Evolutionary conservation across 2,888 invertebrate species (phyloP).

Genomic region (Drosophila differens): DNA sequence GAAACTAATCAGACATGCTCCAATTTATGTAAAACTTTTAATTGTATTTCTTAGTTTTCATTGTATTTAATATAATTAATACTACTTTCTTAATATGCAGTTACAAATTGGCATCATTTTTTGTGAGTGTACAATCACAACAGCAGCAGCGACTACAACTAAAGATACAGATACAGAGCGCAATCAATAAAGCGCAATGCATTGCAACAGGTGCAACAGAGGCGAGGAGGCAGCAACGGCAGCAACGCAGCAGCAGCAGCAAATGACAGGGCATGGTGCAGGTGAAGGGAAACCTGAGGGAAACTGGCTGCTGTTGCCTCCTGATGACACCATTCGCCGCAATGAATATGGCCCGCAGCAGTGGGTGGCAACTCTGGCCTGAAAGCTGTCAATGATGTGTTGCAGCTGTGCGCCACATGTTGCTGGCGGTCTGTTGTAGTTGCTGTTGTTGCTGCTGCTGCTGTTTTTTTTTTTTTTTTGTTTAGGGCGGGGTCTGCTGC

Average conservation of each 20-base stretch:
- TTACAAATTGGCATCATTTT: neutral
- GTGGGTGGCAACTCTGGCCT: slow-evolving; percentile 78
- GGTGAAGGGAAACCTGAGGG: slow-evolving; percentile 60
- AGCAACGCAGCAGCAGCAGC: slow-evolving; percentile 6
- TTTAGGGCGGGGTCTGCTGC: slow-evolving; percentile 53
- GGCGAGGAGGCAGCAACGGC: slow-evolving; percentile 23
- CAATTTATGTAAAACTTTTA: neutral
- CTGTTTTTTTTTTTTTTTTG: neutral
- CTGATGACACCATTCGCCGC: slow-evolving; percentile 72
- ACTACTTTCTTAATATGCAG: neutral
- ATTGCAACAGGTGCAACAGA: slow-evolving; percentile 72
- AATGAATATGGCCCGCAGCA: slow-evolving; percentile 58
- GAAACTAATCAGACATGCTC: neutral
- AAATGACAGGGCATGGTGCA: slow-evolving; percentile 56
- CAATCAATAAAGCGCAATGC: slow-evolving; percentile 74
- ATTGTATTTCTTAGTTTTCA: neutral
- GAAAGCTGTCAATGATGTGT: slow-evolving; percentile 73
- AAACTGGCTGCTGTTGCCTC: slow-evolving; percentile 22
- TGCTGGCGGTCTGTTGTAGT: slow-evolving; percentile 44
- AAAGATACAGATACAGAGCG: slow-evolving; percentile 45
- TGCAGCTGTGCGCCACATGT: slow-evolving; percentile 81
- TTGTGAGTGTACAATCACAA: neutral
- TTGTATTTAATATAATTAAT: too few relatives aligned
- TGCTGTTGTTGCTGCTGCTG: slow-evolving; percentile 25
- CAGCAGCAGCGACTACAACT: slow-evolving; percentile 16